A percentile compares a stretch with the other conserved stretches of the same genome.
Conservation (phyloP, 2,888 invertebrate genomes). For the Mongoloraphidia duomilia region DNA sequence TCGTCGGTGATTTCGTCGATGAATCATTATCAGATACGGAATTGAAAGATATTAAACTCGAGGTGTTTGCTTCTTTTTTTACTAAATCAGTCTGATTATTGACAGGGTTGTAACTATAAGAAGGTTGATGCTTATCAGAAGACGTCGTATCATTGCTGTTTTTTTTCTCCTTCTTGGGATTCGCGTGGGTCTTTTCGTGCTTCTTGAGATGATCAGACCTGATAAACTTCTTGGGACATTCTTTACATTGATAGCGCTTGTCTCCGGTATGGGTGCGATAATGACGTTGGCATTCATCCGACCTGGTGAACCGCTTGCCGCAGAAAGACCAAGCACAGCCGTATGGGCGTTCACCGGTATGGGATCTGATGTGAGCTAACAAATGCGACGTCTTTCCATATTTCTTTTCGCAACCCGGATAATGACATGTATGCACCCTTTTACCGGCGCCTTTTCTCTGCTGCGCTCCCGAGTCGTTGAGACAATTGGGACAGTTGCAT, state of each 20-base stretch:
- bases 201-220: constrained; percentile 88
- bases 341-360: constrained; percentile 84
- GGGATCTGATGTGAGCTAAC: constrained; percentile 86
- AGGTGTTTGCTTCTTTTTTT: too few species aligned
- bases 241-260: constrained; percentile 71
- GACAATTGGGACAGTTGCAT: constrained; percentile 69
- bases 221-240: constrained; percentile 85
- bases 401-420: constrained; percentile 73
- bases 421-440: constrained; percentile 74
- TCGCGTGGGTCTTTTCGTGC: constrained; percentile 78
- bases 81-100: too few species aligned
- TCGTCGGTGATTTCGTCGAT: too few species aligned
- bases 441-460: constrained; percentile 67
- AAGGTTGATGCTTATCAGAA: too few species aligned
- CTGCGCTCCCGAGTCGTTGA: constrained; percentile 59
- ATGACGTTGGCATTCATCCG: constrained; percentile 83
- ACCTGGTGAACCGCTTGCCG: constrained; percentile 81
- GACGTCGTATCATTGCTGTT: constrained; percentile 13
- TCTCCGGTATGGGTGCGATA: constrained; percentile 81
- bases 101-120: too few species aligned
- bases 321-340: constrained; percentile 81
- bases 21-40: too few species aligned
- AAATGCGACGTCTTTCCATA: constrained; percentile 91
- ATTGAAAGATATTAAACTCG: too few species aligned
- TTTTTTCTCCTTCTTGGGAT: constrained; percentile 38